Evolutionary conservation across 2,888 invertebrate genomes (phyloP), one percentile per base, ranked within the genome.

Genomic region (Dioctria linearis): DNA sequence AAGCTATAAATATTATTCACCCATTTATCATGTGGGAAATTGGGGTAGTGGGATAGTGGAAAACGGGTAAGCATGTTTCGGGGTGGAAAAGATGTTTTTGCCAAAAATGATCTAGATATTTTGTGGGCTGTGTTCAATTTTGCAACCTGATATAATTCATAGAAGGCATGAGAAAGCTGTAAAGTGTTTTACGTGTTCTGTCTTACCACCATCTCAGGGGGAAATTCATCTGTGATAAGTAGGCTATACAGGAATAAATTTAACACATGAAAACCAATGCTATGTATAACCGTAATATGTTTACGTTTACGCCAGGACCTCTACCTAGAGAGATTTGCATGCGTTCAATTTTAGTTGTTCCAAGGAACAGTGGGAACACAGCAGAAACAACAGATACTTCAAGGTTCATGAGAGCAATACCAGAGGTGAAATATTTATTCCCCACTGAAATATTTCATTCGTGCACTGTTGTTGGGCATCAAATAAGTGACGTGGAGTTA

Each of bases 1-100:
- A 82, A 79, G 79, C 63, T 71, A 81, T 80, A 81, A 81, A 81
- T 81, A 81, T 78, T 40, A 67, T 73, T 71, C 65, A 8, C 37
- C 42, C 69, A 69, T 81, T 81, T 81, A 81, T 81, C 76, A 78
- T 65, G 25, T 25, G 11, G 46, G 3, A 46, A 46, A n/a, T 11
- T n/a, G 46, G 67, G 42, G 4, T 6, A 3, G 11, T 25, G 25
- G 59, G n/a, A n/a, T 5, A 9, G 9, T n/a, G 25, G 59, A 3
- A 9, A 6, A 13, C 3, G 25, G 25, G 59, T n/a, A 5, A 25
- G 8, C 5, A 43, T 40, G 6, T 13, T 43, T 25, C 11, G 25
- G 9, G 4, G 25, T 9, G 57, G 78, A 42, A 39, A 9, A 40
- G 51, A 13, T n/a, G 54, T 25, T 37, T 40, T 39, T 71, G 2